Evolutionary conservation across 2,797 vertebrate genomes (phyloP).

Genomic region (Tamandua tetradactyla): DNA sequence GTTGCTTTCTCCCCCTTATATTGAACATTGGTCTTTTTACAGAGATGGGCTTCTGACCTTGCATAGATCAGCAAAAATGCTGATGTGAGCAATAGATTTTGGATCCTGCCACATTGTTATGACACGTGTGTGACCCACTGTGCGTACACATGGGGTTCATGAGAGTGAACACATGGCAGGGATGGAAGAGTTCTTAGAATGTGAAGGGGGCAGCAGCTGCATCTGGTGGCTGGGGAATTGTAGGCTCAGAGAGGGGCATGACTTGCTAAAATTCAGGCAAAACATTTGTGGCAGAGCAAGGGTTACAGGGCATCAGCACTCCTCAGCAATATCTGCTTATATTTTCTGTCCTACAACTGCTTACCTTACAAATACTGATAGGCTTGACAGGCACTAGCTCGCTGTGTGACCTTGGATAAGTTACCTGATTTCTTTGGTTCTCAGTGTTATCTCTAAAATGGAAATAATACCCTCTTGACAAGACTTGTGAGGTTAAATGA

Average conservation of each 20-base stretch:
- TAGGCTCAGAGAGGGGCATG: neutral
- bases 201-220: neutral
- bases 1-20: neutral
- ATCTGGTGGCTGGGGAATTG: neutral
- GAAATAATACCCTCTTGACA: neutral
- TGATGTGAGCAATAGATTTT: slow-evolving; percentile 66
- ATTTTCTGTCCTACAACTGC: neutral
- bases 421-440: neutral
- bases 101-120: slow-evolving; percentile 67
- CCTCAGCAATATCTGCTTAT: neutral
- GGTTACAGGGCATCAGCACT: neutral
- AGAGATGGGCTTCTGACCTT: slow-evolving; percentile 55
- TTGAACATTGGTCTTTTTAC: slow-evolving; percentile 46
- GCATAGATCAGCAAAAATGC: slow-evolving; percentile 60
- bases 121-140: slow-evolving; percentile 67
- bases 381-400: neutral
- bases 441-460: neutral
- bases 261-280: neutral
- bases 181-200: neutral
- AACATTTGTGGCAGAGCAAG: neutral
- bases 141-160: neutral
- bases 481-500: neutral
- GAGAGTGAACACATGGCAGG: neutral
- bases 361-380: neutral
- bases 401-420: neutral